Percentiles rank a stretch among this genome's conserved stretches.
phyloP scores from a whole-genome alignment of 2,888 invertebrate species.

The Hartigia nigra region DNA sequence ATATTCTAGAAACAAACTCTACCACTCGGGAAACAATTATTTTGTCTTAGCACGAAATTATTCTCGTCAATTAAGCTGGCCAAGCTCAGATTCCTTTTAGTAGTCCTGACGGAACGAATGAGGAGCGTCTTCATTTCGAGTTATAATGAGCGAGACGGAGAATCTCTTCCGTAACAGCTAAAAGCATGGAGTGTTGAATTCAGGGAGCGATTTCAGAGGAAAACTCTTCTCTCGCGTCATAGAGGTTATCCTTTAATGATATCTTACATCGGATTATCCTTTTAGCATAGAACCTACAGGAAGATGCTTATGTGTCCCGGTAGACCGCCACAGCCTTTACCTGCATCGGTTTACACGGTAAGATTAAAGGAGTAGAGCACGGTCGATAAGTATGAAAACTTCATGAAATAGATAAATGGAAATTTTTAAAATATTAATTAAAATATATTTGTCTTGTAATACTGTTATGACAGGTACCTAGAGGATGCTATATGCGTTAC shows the following conservation, averaged over 20 bases:
- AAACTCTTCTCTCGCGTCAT: neutral
- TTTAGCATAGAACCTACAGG: conserved; percentile 49
- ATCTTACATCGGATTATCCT: conserved; percentile 2
- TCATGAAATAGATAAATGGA: neutral
- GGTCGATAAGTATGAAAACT: neutral
- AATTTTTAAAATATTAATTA: neutral
- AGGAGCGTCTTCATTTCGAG: neutral
- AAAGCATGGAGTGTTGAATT: neutral
- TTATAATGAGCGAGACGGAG: neutral
- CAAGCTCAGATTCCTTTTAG: neutral
- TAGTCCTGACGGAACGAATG: neutral
- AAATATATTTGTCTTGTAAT: neutral
- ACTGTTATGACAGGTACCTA: conserved; percentile 46
- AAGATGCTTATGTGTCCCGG: conserved; percentile 59
- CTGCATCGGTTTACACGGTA: conserved; percentile 50
- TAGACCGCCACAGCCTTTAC: conserved; percentile 54
- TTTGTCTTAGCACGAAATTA: neutral
- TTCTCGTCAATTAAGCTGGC: neutral
- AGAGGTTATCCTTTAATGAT: neutral
- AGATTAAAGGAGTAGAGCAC: conserved; percentile 30
- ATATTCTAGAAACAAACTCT: neutral
- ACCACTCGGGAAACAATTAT: neutral
- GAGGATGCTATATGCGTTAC: conserved; percentile 58
- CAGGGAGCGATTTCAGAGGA: neutral
- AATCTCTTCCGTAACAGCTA: neutral